These are phyloP conservation scores for Psophia crepitans DNA, from an alignment of 2,113 vertebrate genomes.

Conservation along the genomic window DNA sequence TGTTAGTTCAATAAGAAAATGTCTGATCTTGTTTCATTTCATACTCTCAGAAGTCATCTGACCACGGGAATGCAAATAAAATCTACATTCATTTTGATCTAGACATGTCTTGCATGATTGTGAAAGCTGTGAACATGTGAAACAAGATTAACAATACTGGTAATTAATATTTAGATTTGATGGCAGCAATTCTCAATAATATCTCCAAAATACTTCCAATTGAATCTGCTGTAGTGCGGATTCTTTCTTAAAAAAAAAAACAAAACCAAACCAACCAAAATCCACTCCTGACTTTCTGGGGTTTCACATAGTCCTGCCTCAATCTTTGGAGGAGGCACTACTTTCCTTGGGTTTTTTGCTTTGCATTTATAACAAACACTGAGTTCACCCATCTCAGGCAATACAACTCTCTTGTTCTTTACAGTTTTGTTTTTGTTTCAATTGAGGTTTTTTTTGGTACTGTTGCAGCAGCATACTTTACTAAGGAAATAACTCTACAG, in stretches of 20 bases:
- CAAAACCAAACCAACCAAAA: not conserved
- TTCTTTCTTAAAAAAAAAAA: not conserved
- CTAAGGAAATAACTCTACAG: not conserved
- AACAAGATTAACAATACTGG: not conserved
- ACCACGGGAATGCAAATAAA: not conserved
- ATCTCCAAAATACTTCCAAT: not conserved
- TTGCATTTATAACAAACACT: not conserved
- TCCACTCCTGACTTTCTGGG: not conserved
- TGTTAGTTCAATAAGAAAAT: not conserved
- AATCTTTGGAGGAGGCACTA: accelerated
- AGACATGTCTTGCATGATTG: accelerated
- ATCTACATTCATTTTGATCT: not conserved
- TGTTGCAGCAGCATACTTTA: accelerated
- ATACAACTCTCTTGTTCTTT: not conserved
- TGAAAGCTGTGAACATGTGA: not conserved
- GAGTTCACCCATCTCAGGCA: not conserved
- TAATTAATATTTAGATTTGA: not conserved
- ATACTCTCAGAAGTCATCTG: not conserved
- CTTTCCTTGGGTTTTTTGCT: not conserved
- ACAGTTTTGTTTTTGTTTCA: not conserved
- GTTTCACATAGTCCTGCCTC: not conserved
- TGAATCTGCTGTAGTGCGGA: not conserved
- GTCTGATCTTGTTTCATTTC: not conserved
- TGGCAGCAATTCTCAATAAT: not conserved
- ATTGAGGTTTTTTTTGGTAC: not conserved